Conservation (phyloP, 2,113 vertebrate species). For the Irena cyanogastra region DNA sequence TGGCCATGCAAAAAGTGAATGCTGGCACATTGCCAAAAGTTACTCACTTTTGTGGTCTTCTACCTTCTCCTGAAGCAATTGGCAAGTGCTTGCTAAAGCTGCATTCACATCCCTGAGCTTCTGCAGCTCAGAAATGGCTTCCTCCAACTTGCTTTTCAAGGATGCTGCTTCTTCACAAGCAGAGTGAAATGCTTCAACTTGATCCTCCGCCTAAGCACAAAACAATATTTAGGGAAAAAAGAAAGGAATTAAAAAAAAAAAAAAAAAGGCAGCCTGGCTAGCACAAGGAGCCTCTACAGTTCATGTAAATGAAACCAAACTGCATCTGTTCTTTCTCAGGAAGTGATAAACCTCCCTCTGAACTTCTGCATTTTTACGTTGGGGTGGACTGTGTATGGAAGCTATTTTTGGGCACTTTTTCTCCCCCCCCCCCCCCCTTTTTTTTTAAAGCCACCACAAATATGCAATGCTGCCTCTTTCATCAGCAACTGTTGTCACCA, state of each 20-base stretch:
- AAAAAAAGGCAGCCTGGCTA: background rate
- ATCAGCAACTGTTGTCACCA: slow-evolving; percentile 66
- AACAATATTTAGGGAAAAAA: background rate
- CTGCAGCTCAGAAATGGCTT: slow-evolving; percentile 51
- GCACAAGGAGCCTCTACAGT: background rate
- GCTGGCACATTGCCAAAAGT: background rate
- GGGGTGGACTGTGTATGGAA: slow-evolving; percentile 44
- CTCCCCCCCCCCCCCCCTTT: background rate
- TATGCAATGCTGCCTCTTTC: slow-evolving; percentile 65
- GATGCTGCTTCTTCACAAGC: background rate
- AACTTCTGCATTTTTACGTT: slow-evolving; percentile 70
- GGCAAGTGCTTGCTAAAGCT: slow-evolving; percentile 17
- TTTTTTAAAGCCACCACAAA: slow-evolving; percentile 41
- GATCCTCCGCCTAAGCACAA: slow-evolving; percentile 35
- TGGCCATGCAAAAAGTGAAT: background rate
- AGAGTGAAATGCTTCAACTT: background rate
- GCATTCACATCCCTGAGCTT: slow-evolving; percentile 41
- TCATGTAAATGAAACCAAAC: slow-evolving; percentile 46
- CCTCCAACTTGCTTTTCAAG: slow-evolving; percentile 52
- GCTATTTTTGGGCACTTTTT: slow-evolving; percentile 35
- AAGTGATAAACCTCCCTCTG: slow-evolving; percentile 62
- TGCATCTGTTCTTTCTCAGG: slow-evolving; percentile 68
- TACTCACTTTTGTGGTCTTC: slow-evolving; percentile 71
- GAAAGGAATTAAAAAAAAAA: background rate
- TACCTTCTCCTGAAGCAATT: slow-evolving; percentile 31